Evolutionary conservation across 92 coral and sea anemone species (phyloP).

Genomic region (Pocillopora meandrina): DNA sequence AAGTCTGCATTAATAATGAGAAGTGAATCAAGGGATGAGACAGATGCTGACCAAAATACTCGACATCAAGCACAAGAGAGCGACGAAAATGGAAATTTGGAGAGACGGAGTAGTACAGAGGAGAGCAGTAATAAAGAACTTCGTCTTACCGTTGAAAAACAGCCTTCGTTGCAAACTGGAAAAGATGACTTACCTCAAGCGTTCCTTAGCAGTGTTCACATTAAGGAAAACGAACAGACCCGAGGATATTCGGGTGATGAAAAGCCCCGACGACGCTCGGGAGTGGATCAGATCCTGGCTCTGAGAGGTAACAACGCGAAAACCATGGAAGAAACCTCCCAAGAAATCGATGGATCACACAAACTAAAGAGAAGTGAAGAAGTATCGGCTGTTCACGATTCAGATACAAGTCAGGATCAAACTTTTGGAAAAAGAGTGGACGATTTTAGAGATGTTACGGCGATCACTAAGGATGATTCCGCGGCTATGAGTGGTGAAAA

Average conservation of each 20-base stretch:
- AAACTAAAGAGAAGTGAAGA: background rate
- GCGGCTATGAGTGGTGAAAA: background rate
- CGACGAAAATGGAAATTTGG: conserved; percentile 15
- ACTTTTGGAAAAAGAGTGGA: background rate
- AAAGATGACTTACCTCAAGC: conserved; percentile 9
- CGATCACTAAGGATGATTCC: background rate
- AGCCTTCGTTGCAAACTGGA: conserved; percentile 2
- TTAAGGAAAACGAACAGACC: conserved; percentile 21
- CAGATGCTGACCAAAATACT: background rate
- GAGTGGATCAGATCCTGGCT: no score
- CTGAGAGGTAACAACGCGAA: background rate
- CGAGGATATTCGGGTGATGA: background rate
- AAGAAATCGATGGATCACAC: background rate
- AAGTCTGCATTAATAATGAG: background rate
- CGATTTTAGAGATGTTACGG: background rate
- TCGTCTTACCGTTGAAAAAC: background rate
- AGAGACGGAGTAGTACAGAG: conserved; percentile 13
- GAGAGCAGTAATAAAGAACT: background rate
- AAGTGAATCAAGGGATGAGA: conserved; percentile 13
- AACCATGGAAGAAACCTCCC: background rate
- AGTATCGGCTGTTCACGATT: background rate
- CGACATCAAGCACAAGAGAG: background rate
- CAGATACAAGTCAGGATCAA: background rate
- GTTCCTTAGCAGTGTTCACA: conserved; percentile 16
- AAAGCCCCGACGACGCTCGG: no score